These are phyloP conservation scores for Chymomyza procnemis DNA, from an alignment of 2,888 invertebrate species.

Conservation along the genomic window DNA sequence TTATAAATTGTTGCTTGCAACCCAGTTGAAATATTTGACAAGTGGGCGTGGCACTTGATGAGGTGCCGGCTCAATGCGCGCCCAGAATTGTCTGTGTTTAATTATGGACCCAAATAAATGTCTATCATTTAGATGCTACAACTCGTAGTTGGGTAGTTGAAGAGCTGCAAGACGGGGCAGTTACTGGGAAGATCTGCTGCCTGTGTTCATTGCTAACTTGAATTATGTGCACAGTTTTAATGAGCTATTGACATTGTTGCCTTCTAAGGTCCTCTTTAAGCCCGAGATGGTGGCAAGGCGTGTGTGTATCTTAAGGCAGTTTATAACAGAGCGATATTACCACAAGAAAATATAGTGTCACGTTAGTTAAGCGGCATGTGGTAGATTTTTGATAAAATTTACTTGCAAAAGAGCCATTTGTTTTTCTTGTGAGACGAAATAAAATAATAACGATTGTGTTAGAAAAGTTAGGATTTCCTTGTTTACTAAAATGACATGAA, in stretches of 20 bases:
- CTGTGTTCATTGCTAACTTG: background rate
- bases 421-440: background rate
- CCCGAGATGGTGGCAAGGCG: background rate
- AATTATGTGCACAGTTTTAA: conserved; percentile 16
- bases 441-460: background rate
- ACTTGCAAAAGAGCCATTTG: background rate
- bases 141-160: background rate
- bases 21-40: conserved; percentile 53
- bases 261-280: background rate
- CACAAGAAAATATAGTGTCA: background rate
- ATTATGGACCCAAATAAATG: conserved; percentile 69
- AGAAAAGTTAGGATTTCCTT: too few relatives aligned
- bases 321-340: background rate
- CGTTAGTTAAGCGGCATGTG: background rate
- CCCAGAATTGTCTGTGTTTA: conserved; percentile 59
- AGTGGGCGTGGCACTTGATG: conserved; percentile 31
- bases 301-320: background rate
- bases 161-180: too few relatives aligned
- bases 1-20: conserved; percentile 54
- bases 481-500: too few relatives aligned
- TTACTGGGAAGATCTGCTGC: background rate
- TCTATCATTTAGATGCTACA: conserved; percentile 39
- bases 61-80: conserved; percentile 6
- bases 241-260: conserved; percentile 16
- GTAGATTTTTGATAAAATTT: background rate